phyloP scores from a whole-genome alignment of 2,113 vertebrate genomes.

The Boleophthalmus pectinirostris region DNA sequence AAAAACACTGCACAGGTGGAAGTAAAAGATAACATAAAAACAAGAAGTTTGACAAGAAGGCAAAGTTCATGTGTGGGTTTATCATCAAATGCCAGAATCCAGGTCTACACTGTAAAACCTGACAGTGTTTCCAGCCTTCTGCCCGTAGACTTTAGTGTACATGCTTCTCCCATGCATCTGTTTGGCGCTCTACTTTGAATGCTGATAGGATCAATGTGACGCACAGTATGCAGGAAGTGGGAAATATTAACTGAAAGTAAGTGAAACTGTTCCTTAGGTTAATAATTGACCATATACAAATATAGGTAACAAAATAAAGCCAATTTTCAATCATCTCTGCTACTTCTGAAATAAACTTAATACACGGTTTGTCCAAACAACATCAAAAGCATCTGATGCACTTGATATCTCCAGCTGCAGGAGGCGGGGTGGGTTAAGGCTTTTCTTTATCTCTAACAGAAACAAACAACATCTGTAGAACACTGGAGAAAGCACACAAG shows the following conservation, averaged over 20 bases:
- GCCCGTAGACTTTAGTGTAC: not conserved
- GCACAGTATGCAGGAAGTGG: not conserved
- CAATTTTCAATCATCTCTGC: not conserved
- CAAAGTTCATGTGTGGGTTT: not conserved
- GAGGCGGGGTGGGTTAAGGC: not conserved
- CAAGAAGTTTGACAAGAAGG: no score
- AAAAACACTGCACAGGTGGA: not conserved
- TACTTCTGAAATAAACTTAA: no score
- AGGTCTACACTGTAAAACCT: not conserved
- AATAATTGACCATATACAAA: no score
- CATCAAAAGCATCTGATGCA: not conserved
- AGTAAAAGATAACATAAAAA: not conserved
- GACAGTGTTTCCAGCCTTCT: not conserved
- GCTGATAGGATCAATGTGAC: not conserved
- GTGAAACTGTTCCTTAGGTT: not conserved
- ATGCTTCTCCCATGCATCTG: not conserved
- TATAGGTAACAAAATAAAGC: not conserved
- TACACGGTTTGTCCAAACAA: not conserved
- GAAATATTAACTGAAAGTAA: not conserved
- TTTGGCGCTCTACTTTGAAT: not conserved
- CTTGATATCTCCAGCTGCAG: slow-evolving; percentile 3
- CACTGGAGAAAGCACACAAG: not conserved
- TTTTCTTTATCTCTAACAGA: not conserved
- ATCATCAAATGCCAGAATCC: not conserved
- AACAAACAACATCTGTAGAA: not conserved